These are phyloP conservation scores for Lagocephalus sceleratus DNA, from an alignment of 2,797 vertebrate species.

Conservation along the genomic window DNA sequence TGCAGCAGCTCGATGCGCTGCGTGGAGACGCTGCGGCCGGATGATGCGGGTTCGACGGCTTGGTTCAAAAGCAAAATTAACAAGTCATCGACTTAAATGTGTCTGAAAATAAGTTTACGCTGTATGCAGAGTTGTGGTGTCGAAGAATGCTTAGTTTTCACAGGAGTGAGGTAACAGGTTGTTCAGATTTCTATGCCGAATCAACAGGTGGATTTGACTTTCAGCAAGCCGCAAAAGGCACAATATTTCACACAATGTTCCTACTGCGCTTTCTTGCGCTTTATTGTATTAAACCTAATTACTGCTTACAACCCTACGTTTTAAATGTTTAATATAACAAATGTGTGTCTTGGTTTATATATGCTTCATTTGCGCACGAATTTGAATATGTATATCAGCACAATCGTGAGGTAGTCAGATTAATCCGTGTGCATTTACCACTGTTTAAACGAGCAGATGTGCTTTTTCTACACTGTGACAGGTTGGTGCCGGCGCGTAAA, in stretches of 20 bases:
- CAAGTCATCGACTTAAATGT: conserved; percentile 8
- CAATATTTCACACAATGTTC: background rate
- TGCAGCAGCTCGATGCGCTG: background rate
- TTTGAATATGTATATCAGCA: no score
- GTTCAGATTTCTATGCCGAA: conserved; percentile 21
- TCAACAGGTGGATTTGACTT: conserved; percentile 65
- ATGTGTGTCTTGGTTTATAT: background rate
- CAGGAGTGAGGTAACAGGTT: conserved; percentile 28
- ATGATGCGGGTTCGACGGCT: no score
- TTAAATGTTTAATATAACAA: no score
- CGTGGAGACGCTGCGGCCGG: background rate
- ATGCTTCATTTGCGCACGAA: background rate
- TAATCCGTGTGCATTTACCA: background rate
- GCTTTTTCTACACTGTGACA: background rate
- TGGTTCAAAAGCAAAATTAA: conserved; percentile 34
- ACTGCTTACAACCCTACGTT: no score
- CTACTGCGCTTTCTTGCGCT: background rate
- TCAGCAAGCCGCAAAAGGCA: conserved; percentile 1
- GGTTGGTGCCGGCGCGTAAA: conserved; percentile 14
- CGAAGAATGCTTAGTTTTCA: conserved; percentile 1
- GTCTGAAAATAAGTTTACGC: background rate
- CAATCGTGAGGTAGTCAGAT: no score
- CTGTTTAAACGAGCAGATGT: background rate
- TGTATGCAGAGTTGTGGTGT: background rate
- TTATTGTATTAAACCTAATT: no score